Base-by-base conservation (phyloP, 2,888 invertebrate genomes). In the Lasioglossum calceatum region DNA sequence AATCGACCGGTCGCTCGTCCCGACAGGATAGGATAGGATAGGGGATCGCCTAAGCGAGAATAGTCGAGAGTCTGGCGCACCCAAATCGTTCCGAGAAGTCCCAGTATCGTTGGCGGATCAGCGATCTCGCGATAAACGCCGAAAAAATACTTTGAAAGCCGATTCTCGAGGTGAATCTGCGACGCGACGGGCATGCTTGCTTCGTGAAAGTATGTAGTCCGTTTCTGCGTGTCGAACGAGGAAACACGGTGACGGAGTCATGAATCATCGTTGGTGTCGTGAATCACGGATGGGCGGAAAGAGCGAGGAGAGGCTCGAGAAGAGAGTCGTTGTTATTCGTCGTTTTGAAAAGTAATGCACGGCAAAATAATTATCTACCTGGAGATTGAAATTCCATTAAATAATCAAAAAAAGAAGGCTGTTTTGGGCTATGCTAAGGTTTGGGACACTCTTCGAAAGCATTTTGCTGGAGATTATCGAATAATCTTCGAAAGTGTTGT, bases 191-290 rank as follows among this genome's bases (percentile, higher is more conserved):
- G 3, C 80, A 81, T 81, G 82, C 87, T 84, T 84, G 77, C 85
- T 23, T 67, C 79, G 77, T 86, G 81, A 87, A 77, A n/a, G 42
- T 27, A 27, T 27, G 27, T 64, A 16, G 5, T 64, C 70, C 81
- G 79, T 78, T 89, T 85, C 88, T 86, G 39, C 84, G 83, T 88
- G 84, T 83, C 85, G 88, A 85, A 89, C 89, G 85, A 85, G 88
- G 85, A 91, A 89, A 90, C 89, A 85, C 86, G 81, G 79, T 78
- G 82, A 78, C 79, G 67, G 71, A 79, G 77, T 87, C 72, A 88
- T 92, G 91, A 92, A 92, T 92, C 92, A 92, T 92, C 91, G 87
- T 61, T 77, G 82, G 67, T 86, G 86, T 90, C 92, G 82, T 92
- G 92, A 92, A 92, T 92, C 92, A 92, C 89, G 67, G 84, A 88